Percentiles rank a stretch among this genome's conserved stretches.
phyloP scores from a whole-genome alignment of 2,797 vertebrate genomes.

The Phyllotis vaccarum region DNA sequence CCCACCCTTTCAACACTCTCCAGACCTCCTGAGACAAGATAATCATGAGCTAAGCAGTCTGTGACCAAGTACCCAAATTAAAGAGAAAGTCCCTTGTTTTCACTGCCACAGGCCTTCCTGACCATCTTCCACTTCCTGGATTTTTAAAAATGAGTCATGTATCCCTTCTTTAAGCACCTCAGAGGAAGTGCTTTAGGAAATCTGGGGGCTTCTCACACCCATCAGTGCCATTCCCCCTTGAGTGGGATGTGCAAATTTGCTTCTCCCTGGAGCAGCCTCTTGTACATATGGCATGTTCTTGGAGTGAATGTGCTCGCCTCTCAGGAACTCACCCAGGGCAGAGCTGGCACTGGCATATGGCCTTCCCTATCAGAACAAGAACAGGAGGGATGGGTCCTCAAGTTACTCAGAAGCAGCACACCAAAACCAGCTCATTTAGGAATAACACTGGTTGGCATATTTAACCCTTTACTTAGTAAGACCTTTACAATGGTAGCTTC shows the following conservation, averaged over 20 bases:
- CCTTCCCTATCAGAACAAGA: constrained; percentile 31
- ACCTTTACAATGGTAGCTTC: neutral
- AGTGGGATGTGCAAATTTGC: constrained; percentile 59
- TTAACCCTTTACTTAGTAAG: neutral
- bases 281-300: constrained; percentile 15
- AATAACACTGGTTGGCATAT: no score
- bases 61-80: neutral
- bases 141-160: constrained; percentile 25
- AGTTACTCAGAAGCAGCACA: neutral
- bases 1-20: neutral
- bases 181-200: constrained; percentile 52
- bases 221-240: neutral
- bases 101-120: neutral
- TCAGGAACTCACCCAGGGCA: constrained; percentile 40
- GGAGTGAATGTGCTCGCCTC: constrained; percentile 48
- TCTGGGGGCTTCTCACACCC: constrained; percentile 60
- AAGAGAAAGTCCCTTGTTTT: neutral
- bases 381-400: neutral
- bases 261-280: constrained; percentile 78
- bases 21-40: neutral
- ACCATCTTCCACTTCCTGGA: neutral
- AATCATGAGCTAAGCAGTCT: neutral
- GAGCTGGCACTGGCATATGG: constrained; percentile 28
- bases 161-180: constrained; percentile 58
- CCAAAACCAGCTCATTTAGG: neutral